Evolutionary conservation across 2,797 vertebrate genomes (phyloP), one percentile per base, ranked within the genome.

Genomic region (Eospalax fontanierii): DNA sequence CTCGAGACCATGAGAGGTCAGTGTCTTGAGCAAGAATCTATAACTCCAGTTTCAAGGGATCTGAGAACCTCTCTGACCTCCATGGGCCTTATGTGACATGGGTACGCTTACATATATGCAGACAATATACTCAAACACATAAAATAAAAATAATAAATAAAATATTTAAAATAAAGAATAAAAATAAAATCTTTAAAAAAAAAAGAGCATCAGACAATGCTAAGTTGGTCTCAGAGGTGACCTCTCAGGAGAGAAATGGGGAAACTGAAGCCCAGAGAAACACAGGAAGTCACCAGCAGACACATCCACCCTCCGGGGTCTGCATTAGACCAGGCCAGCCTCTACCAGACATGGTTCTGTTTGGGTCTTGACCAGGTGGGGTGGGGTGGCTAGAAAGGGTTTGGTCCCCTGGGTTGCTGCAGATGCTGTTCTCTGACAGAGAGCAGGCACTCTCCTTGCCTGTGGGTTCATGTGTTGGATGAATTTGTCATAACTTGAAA

Each of bases 401-500:
- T 82, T 0, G 59, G 8, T 54, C 76, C 28, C 1, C 30, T 6
- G 2, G 4, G 76, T 85, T 8, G 22, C 50, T 19, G 24, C 0
- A 16, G 65, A 33, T 0, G 6, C n/a, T 15, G 33, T 1, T 14
- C 68, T n/a, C 63, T 16, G 11, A 54, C 0, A 0, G 18, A 8
- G 61, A 54, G 0, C 26, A 0, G 30, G 74, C 24, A 0, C 3
- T 33, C 2, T 22, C 38, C 15, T 89, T 1, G 40, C 57, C 35
- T 57, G 1, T n/a, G 0, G 89, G 79, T 43, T 66, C 91, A 35
- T 54, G 87, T 82, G 92, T 92, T 70, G 76, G 93, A 76, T 81
- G 94, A 81, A 18, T 97, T 28, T 94, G 97, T 96, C 97, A 92
- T 63, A 46, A 84, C 96, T 88, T 90, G 96, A 95, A 97, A 96